Evolutionary conservation across 1,140 invertebrate species (phyloP).

Genomic region (Calliopsis andreniformis): DNA sequence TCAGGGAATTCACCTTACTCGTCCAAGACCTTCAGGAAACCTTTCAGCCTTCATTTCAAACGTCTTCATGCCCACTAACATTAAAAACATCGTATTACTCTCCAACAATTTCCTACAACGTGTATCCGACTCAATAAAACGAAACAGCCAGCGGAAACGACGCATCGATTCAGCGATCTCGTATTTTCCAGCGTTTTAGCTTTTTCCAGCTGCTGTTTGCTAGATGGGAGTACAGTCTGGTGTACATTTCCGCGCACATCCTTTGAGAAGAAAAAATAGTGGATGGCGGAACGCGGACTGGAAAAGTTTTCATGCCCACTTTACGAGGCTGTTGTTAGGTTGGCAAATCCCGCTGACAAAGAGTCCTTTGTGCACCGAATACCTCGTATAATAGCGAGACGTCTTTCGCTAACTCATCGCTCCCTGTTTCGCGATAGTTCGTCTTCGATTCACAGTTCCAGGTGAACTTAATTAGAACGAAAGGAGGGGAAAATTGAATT

Average conservation of each 20-base stretch:
- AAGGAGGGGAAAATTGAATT: not conserved
- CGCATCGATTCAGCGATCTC: conserved; percentile 39
- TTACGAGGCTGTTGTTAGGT: conserved; percentile 63
- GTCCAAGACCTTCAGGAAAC: no score
- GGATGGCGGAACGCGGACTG: conserved; percentile 36
- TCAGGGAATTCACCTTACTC: no score
- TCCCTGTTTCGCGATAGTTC: not conserved
- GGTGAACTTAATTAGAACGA: conserved; percentile 2
- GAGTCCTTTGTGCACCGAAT: conserved; percentile 54
- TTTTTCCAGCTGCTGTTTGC: conserved; percentile 42
- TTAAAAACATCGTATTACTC: no score
- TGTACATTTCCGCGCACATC: conserved; percentile 57
- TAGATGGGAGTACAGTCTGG: conserved; percentile 40
- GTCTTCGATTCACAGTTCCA: not conserved
- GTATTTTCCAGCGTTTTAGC: not conserved
- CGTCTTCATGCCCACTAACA: no score
- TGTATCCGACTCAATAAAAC: not conserved
- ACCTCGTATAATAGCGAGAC: conserved; percentile 48
- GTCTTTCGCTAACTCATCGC: conserved; percentile 34
- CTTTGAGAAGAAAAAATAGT: conserved; percentile 62
- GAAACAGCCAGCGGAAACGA: not conserved
- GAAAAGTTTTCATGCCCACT: conserved; percentile 57
- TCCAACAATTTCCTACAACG: no score
- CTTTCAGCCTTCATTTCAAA: no score
- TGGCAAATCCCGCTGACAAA: conserved; percentile 58